A percentile compares a stretch with the other conserved stretches of the same genome.
Evolutionary conservation across 2,113 vertebrate species (phyloP).

Genomic region (Amphiprion percula): DNA sequence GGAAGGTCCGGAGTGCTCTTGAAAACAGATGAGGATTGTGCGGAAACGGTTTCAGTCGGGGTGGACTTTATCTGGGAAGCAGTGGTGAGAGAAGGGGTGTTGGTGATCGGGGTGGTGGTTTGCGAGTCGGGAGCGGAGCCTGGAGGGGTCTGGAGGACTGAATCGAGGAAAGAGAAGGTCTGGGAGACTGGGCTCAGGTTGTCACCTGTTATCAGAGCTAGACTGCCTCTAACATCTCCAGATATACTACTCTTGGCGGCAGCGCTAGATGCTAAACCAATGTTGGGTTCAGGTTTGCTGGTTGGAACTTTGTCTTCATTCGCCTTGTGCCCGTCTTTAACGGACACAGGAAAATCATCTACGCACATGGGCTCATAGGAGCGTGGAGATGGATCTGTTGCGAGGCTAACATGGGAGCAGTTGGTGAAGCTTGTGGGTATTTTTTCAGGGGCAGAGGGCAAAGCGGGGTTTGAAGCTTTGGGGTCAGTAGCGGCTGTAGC

Average conservation of each 20-base stretch:
- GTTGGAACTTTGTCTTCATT: constrained; percentile 24
- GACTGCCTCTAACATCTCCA: constrained; percentile 50
- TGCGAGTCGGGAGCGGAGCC: constrained; percentile 71
- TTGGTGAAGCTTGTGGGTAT: constrained; percentile 63
- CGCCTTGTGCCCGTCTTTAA: constrained; percentile 42
- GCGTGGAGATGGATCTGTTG: constrained; percentile 50
- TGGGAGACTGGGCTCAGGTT: constrained; percentile 82
- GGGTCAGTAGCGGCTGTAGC: constrained; percentile 45
- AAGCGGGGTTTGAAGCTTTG: constrained; percentile 42
- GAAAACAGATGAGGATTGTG: constrained; percentile 27
- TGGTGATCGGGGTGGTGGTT: constrained; percentile 70
- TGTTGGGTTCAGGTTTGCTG: constrained; percentile 40
- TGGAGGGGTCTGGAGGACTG: constrained; percentile 81
- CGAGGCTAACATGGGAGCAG: constrained; percentile 43
- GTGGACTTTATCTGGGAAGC: constrained; percentile 44
- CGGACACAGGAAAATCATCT: constrained; percentile 50
- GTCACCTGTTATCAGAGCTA: constrained; percentile 69
- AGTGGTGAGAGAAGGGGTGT: constrained; percentile 58
- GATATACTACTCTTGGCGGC: constrained; percentile 20
- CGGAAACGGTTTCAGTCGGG: constrained; percentile 45
- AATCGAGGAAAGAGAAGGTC: constrained; percentile 84
- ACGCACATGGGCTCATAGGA: constrained; percentile 72
- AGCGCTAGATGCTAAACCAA: neutral
- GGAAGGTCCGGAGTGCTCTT: constrained; percentile 37
- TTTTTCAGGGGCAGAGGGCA: constrained; percentile 50